Evolutionary conservation across 1,140 invertebrate species (phyloP), one percentile per base, ranked within the genome.

Genomic region (Aphaenogaster ashmeadi): DNA sequence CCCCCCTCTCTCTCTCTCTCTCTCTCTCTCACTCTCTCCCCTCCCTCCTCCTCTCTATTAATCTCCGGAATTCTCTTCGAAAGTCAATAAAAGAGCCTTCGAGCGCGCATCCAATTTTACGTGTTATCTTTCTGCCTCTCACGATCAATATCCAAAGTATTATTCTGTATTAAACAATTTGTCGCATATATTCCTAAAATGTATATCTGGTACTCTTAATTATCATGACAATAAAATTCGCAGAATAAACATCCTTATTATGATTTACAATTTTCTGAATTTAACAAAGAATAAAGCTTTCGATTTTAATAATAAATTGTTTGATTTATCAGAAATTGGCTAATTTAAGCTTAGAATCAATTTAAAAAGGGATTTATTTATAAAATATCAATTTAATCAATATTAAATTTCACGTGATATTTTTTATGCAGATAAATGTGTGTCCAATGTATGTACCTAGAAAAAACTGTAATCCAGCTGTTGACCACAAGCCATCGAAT

Each of bases 1-100:
- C 13, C 8, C 21, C 52, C 21, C 50, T n/a, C n/a, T 15, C 36
- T 38, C n/a, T n/a, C n/a, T 21, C 58, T n/a, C 21, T 44, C 36
- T n/a, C 7, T 52, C n/a, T 54, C 15, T 15, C 36, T 38, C n/a
- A 44, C 50, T 4, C 18, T 54, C 15, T 36, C 62, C 41, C 41
- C 36, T 66, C 33, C 21, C 54, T 58, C 7, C 13, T 9, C 15
- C 18, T 21, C 75, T 56, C 50, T 56, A 56, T 47, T 58, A 72
- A 83, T 58, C 38, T 72, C 6, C 3, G 9, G 21, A 21, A 67
- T 18, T 71, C 66, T 81, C 38, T 81, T 50, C 21, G 64, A 66
- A 79, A 60, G 54, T 27, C 36, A 75, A 79, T 79, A 79, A 79
- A 79, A 66, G 15, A n/a, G 11, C 38, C 44, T 79, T 79, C 13